Percentiles rank a stretch among this genome's conserved stretches.
Conservation (phyloP, 2,797 vertebrate species). For the Anguilla megastoma region DNA sequence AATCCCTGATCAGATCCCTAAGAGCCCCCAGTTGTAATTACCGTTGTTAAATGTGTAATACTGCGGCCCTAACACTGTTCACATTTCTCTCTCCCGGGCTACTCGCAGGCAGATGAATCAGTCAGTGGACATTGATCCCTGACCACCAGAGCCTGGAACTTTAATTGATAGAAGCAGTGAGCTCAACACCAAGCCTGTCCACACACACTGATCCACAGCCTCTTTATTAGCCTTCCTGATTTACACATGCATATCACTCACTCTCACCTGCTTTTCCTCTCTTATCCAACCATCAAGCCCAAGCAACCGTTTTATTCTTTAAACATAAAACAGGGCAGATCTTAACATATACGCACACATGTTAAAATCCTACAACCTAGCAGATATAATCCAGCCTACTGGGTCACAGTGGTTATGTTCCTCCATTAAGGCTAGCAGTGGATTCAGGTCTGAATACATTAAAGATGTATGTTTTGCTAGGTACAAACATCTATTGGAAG, state of each 20-base stretch:
- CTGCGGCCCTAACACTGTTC: conserved; percentile 31
- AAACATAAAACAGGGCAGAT: not conserved
- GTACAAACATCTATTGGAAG: conserved; percentile 24
- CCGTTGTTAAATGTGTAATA: conserved; percentile 38
- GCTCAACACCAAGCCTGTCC: conserved; percentile 36
- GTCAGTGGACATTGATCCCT: conserved; percentile 61
- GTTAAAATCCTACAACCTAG: not conserved
- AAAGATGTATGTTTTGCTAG: conserved; percentile 4
- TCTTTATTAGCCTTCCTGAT: conserved; percentile 31
- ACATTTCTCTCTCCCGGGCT: conserved; percentile 52
- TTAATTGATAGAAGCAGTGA: conserved; percentile 40
- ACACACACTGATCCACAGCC: conserved; percentile 14
- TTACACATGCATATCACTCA: conserved; percentile 19
- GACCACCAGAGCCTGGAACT: conserved; percentile 46
- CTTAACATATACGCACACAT: not conserved
- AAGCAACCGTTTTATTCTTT: not conserved
- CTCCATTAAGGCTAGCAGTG: not conserved
- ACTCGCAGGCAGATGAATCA: conserved; percentile 57
- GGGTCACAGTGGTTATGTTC: conserved; percentile 11
- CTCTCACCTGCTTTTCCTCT: not conserved
- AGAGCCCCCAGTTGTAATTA: conserved; percentile 68
- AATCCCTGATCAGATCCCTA: conserved; percentile 62
- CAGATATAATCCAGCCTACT: not conserved
- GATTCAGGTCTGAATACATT: not conserved
- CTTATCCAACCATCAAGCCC: not conserved